Evolutionary conservation across 2,797 vertebrate genomes (phyloP), one percentile per base, ranked within the genome.

Genomic region (Sciaenops ocellatus): DNA sequence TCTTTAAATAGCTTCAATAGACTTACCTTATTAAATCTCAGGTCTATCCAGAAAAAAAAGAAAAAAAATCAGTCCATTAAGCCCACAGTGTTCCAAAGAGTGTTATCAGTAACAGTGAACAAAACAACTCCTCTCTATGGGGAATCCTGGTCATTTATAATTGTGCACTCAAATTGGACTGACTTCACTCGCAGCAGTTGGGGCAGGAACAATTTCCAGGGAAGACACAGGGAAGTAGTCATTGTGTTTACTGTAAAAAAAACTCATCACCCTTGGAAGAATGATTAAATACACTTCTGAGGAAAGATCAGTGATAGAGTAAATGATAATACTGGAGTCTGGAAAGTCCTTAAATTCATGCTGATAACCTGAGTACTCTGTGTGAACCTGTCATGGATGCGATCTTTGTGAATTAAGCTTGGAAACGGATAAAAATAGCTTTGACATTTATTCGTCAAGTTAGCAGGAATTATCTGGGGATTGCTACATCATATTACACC

Each of bases 241-340:
- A n/a, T n/a, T n/a, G n/a, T n/a, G n/a, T 24, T 65, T 60, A 56
- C 15, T 1, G 1, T 38, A 20, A 51, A 69, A 47, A 22, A 20
- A 16, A n/a, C 7, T 16, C 38, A 28, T 15, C 51, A 48, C 51
- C 50, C 22, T 47, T 18, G 20, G 16, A 30, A 42, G 4, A 50
- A n/a, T 13, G 30, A n/a, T 11, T 30, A 73, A 51, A 38, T 28
- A 60, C 1, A 51, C n/a, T 85, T 89, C 85, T 65, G 6, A 42
- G n/a, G 80, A 88, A 85, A 67, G 41, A 76, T 54, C 4, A 20
- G 17, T 52, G 16, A 63, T 60, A 0, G 0, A 5, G 26, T 30
- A 22, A 4, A 9, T 13, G 15, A 47, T 30, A 20, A 54, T 12
- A 5, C 1, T 13, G 9, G 41, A 26, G 15, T 3, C 3, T 55